Percentiles rank a stretch among this genome's conserved stretches.
phyloP scores from a whole-genome alignment of 2,888 invertebrate species.

The Aleiodes leptofemur region DNA sequence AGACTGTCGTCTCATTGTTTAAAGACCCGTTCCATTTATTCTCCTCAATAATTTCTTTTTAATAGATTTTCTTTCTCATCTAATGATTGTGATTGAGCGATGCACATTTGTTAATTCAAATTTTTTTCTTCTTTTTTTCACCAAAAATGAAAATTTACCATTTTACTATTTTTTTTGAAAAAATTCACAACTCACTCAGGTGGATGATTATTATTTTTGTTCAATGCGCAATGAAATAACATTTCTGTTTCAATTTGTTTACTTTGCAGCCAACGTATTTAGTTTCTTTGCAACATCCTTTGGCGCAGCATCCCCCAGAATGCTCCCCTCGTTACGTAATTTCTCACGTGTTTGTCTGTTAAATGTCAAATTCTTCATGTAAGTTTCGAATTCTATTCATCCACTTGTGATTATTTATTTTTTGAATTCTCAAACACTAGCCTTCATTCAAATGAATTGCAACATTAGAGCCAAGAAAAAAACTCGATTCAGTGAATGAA shows the following conservation, averaged over 20 bases:
- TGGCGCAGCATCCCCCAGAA: constrained; percentile 19
- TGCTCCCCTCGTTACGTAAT: constrained; percentile 31
- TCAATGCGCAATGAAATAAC: constrained; percentile 27
- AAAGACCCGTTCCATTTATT: constrained; percentile 36
- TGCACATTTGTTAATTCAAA: constrained; percentile 6
- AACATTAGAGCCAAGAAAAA: too few species aligned
- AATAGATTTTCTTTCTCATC: constrained; percentile 1
- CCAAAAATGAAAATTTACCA: background rate
- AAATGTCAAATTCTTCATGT: constrained; percentile 15
- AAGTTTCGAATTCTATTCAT: background rate
- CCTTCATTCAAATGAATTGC: too few species aligned
- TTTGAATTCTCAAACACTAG: too few species aligned
- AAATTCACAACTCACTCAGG: background rate
- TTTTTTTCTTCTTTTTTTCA: background rate
- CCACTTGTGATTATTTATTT: too few species aligned
- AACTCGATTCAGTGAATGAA: too few species aligned
- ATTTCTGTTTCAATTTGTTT: constrained; percentile 13
- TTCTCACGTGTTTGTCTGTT: constrained; percentile 22
- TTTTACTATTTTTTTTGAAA: background rate
- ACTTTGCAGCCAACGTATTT: constrained; percentile 22
- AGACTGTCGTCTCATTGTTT: constrained; percentile 42
- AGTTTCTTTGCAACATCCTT: constrained; percentile 22
- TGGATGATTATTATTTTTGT: constrained; percentile 19
- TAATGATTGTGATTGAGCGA: constrained; percentile 32
- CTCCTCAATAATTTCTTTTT: background rate